These are phyloP conservation scores for Pogonomyrmex barbatus DNA, from an alignment of 1,140 invertebrate genomes.

Conservation along the genomic window DNA sequence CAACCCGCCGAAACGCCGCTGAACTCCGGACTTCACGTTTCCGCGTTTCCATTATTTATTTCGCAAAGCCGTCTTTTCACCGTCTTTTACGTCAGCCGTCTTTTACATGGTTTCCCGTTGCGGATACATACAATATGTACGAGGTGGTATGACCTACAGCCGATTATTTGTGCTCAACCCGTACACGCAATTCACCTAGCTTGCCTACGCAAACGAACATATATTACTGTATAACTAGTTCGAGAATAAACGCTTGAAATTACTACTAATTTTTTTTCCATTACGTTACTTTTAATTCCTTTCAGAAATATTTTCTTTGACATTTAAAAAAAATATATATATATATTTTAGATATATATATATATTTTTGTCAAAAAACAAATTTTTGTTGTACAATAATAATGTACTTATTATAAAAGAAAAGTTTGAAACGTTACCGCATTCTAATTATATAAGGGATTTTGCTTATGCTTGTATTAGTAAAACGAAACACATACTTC, in stretches of 20 bases:
- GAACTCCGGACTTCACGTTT: background rate
- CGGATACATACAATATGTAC: constrained; percentile 9
- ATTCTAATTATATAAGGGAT: too few relatives aligned
- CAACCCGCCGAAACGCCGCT: too few relatives aligned
- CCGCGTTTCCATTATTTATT: constrained; percentile 17
- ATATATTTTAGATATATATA: background rate
- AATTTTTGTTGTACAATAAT: too few relatives aligned
- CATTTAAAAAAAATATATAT: background rate
- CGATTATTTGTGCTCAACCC: background rate
- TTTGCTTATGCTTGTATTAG: too few relatives aligned
- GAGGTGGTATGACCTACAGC: background rate
- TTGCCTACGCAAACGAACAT: background rate
- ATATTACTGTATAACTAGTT: background rate
- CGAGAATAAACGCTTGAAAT: background rate
- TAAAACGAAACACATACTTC: too few relatives aligned
- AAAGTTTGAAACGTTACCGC: too few relatives aligned
- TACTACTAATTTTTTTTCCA: background rate
- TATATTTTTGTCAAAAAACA: too few relatives aligned
- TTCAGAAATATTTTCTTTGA: too few relatives aligned
- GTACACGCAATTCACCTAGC: background rate
- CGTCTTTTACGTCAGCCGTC: too few relatives aligned
- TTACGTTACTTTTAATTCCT: background rate
- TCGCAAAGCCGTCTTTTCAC: background rate
- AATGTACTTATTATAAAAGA: too few relatives aligned
- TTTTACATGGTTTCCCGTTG: background rate